Base-by-base conservation (phyloP, 1,140 invertebrate genomes). In the Drosophila sturtevanti region DNA sequence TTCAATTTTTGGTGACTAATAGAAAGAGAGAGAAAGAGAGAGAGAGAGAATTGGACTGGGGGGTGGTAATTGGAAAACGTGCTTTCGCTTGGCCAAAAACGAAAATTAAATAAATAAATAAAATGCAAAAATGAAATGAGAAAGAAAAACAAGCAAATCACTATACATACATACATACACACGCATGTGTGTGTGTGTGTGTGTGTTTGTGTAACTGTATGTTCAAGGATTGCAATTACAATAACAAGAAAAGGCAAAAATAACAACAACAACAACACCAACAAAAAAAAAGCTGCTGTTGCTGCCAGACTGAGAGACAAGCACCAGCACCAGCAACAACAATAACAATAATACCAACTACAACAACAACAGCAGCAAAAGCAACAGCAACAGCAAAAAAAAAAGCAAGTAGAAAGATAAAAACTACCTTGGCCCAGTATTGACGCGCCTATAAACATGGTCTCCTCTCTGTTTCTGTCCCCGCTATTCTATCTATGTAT, bases 371-470 rank as follows among this genome's bases (percentile, higher is more conserved):
- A 31, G 4, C 27, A 76, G 38, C 55, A 65, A 41, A 37, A 68
- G 27, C 63, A 67, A 22, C 18, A 63, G 35, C 63, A 61, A 59
- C 51, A 70, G 41, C 62, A 68, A 62, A 27, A 52, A 48, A 77
- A 77, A 76, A 78, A 87, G 77, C 78, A 81, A 87, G 79, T 71
- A 76, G 60, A 84, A 86, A 86, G 84, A 87, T 87, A 87, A 87
- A 87, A 87, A 84, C 84, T 87, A 87, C 84, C 84, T 87, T 87
- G 84, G 84, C 84, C 84, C 84, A 87, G 84, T 89, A 87, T 87
- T 76, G 84, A 89, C 77, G 76, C 84, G 84, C 84, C 84, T 82
- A 89, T 89, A 82, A 82, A 74, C 71, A 73, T 68, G 55, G 37
- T 44, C 37, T 41, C 12, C 37, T 14, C 41, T 6, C 48, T 21